A percentile compares a stretch with the other conserved stretches of the same genome.
phyloP scores from a whole-genome alignment of 2,113 vertebrate species.

The Baryphthengus martii region DNA sequence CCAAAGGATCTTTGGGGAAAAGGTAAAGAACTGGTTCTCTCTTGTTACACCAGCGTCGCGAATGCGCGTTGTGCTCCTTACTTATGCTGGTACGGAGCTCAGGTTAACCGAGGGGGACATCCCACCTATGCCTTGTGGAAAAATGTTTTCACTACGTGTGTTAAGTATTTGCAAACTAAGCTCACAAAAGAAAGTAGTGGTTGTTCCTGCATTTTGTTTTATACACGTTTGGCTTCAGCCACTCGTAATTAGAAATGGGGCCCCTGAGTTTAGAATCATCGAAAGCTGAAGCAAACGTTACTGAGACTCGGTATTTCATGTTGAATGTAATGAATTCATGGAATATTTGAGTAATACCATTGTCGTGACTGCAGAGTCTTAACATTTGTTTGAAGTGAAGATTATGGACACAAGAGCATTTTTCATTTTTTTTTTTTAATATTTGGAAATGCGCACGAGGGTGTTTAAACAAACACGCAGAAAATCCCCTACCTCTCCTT shows the following conservation, averaged over 20 bases:
- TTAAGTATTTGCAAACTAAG: background rate
- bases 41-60: background rate
- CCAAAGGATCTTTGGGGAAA: constrained; percentile 91
- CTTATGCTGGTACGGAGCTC: background rate
- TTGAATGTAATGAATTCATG: constrained; percentile 8
- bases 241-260: background rate
- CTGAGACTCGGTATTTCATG: background rate
- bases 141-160: background rate
- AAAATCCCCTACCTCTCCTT: constrained; percentile 63
- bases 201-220: background rate
- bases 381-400: background rate
- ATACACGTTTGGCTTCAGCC: background rate
- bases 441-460: constrained; percentile 57
- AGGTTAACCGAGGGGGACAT: background rate
- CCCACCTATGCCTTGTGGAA: background rate
- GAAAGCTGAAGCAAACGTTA: background rate
- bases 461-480: constrained; percentile 22
- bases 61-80: background rate
- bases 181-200: rapidly evolving
- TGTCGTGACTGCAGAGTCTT: constrained; percentile 12
- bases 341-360: constrained; percentile 29
- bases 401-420: constrained; percentile 38
- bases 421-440: constrained; percentile 28
- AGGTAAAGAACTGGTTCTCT: constrained; percentile 76
- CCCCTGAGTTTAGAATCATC: background rate